These are phyloP conservation scores for Acrobasis repandana DNA, from an alignment of 2,888 invertebrate genomes.

Conservation along the genomic window DNA sequence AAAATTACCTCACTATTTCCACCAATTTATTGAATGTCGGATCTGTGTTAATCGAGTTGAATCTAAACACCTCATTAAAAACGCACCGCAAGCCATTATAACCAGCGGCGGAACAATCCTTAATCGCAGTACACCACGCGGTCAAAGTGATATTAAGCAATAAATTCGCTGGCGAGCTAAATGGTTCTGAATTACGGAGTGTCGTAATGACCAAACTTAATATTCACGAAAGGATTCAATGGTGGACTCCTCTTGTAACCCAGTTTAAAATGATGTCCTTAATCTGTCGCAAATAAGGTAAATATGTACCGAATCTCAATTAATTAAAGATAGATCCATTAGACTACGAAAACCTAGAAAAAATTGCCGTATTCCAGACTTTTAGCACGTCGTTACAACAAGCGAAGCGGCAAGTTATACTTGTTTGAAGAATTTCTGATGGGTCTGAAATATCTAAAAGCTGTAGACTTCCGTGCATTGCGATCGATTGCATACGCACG, in stretches of 20 bases:
- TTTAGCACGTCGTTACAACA: too few species aligned
- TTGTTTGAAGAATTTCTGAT: too few species aligned
- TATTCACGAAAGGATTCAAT: slow-evolving; percentile 62
- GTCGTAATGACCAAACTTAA: slow-evolving; percentile 70
- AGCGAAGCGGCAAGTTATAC: too few species aligned
- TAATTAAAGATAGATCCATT: not conserved
- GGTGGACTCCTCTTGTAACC: not conserved
- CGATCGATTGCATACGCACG: too few species aligned
- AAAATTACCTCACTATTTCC: too few species aligned
- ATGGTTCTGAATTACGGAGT: slow-evolving; percentile 65
- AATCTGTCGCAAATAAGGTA: not conserved
- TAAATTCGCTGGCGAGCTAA: slow-evolving; percentile 63
- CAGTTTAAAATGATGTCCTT: not conserved
- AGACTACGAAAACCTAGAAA: too few species aligned
- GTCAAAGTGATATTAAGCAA: slow-evolving; percentile 63
- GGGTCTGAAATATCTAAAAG: too few species aligned
- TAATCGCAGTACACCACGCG: slow-evolving; percentile 27
- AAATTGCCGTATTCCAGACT: too few species aligned
- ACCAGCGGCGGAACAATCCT: not conserved
- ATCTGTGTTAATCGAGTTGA: not conserved
- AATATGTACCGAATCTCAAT: not conserved
- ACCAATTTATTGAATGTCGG: too few species aligned
- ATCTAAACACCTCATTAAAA: not conserved
- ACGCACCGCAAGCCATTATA: not conserved
- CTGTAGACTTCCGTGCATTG: too few species aligned